A percentile compares a stretch with the other conserved stretches of the same genome.
Conservation (phyloP, 92 coral and sea anemone genomes). For the Bergia sp. region DNA sequence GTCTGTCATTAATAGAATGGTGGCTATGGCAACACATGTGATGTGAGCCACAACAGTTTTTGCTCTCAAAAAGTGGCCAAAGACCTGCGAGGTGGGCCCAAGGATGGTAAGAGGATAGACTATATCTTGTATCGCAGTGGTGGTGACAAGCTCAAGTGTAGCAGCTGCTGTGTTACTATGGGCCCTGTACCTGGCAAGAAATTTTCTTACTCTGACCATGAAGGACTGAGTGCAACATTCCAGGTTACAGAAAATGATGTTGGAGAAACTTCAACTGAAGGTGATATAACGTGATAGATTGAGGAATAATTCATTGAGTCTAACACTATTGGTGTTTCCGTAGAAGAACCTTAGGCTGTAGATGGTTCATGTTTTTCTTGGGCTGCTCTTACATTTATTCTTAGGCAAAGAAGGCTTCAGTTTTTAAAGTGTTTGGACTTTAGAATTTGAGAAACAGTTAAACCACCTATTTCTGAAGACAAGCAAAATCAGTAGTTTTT, state of each 20-base stretch:
- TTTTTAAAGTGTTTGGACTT: too few species aligned
- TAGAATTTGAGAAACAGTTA: too few species aligned
- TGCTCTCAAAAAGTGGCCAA: constrained; percentile 35
- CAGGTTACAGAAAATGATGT: constrained; percentile 19
- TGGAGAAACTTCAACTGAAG: constrained; percentile 14
- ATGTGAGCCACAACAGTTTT: constrained; percentile 80
- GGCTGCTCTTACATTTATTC: too few species aligned
- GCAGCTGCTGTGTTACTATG: constrained; percentile 81
- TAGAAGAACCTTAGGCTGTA: too few species aligned
- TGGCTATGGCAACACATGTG: constrained; percentile 90
- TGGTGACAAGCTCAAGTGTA: constrained; percentile 56
- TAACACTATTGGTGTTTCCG: too few species aligned
- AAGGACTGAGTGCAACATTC: constrained; percentile 84
- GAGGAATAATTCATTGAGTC: not conserved
- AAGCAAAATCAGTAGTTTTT: too few species aligned
- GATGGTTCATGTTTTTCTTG: too few species aligned
- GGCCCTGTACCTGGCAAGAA: constrained; percentile 81
- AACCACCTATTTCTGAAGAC: too few species aligned
- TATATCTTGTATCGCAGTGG: constrained; percentile 82
- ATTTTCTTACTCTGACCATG: constrained; percentile 88
- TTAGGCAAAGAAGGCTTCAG: too few species aligned
- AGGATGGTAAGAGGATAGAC: constrained; percentile 92
- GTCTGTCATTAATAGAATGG: constrained; percentile 52
- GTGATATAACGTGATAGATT: not conserved
- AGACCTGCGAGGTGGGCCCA: constrained; percentile 64